Conservation (phyloP, 2,797 vertebrate genomes). For the Lagocephalus sceleratus region DNA sequence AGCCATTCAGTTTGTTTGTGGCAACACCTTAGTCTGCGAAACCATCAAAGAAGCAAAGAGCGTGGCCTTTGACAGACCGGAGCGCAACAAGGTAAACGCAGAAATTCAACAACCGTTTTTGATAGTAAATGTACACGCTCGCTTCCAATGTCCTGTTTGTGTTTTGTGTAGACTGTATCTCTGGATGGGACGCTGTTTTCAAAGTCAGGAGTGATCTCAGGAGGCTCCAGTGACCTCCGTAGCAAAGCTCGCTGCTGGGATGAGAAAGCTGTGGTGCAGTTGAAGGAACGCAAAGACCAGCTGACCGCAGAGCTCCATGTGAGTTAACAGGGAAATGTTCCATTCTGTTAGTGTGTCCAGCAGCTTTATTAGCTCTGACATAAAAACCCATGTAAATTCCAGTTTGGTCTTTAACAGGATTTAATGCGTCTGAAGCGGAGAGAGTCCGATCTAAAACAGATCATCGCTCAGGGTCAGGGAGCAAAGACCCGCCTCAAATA, state of each 20-base stretch:
- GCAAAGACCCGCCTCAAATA: conserved; percentile 87
- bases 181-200: conserved; percentile 93
- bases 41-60: conserved; percentile 84
- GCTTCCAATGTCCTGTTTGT: neutral
- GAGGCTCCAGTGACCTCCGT: conserved; percentile 86
- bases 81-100: conserved; percentile 82
- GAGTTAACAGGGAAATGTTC: conserved; percentile 29
- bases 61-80: conserved; percentile 82
- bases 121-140: no score
- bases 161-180: conserved; percentile 80
- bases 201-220: conserved; percentile 93
- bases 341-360: no score
- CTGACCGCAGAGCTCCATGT: conserved; percentile 84
- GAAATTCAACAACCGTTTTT: neutral
- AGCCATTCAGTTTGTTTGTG: conserved; percentile 91
- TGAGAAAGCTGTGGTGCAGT: conserved; percentile 81
- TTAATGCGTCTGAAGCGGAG: conserved; percentile 84
- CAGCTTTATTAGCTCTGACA: no score
- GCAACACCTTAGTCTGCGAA: conserved; percentile 89
- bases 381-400: neutral
- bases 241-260: conserved; percentile 89
- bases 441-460: conserved; percentile 85
- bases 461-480: conserved; percentile 80
- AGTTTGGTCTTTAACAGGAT: conserved; percentile 64
- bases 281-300: conserved; percentile 81